A percentile compares a stretch with the other conserved stretches of the same genome.
phyloP scores from a whole-genome alignment of 2,113 vertebrate genomes.

The Tachysurus vachellii region DNA sequence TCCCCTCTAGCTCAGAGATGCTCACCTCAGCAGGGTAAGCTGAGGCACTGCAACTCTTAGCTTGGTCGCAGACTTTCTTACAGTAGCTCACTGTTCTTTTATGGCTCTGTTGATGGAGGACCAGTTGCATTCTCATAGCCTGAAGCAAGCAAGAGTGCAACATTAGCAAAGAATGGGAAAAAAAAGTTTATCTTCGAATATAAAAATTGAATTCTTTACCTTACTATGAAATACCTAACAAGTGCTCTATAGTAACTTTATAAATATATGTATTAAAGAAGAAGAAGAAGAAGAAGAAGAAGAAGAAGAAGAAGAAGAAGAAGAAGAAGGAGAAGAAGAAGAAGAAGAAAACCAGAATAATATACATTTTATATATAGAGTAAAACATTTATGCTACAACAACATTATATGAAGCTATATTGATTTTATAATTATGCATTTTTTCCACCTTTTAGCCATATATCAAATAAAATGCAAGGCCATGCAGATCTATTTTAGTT shows the following conservation, averaged over 20 bases:
- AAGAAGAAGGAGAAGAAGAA: not conserved
- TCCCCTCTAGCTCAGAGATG: conserved; percentile 22
- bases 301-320: not conserved
- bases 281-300: not conserved
- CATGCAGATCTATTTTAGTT: conserved; percentile 22
- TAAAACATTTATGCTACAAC: not conserved
- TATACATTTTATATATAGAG: not conserved
- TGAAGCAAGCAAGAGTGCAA: conserved; percentile 8
- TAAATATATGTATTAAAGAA: no score
- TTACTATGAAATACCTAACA: not conserved
- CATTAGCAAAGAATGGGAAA: not conserved
- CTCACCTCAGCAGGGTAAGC: conserved; percentile 41
- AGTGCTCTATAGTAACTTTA: not conserved
- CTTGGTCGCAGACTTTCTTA: conserved; percentile 31
- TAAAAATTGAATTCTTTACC: not conserved
- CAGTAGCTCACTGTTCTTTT: conserved; percentile 37
- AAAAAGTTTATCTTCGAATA: not conserved
- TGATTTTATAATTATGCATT: conserved; percentile 23
- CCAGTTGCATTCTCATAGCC: conserved; percentile 10
- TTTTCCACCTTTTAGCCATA: conserved; percentile 13
- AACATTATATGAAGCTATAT: not conserved
- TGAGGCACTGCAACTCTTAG: conserved; percentile 44
- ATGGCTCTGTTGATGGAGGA: conserved; percentile 27
- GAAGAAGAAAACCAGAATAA: not conserved
- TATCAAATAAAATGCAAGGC: not conserved